These are phyloP conservation scores for Trachops cirrhosus DNA, from an alignment of 2,797 vertebrate genomes.

Conservation along the genomic window DNA sequence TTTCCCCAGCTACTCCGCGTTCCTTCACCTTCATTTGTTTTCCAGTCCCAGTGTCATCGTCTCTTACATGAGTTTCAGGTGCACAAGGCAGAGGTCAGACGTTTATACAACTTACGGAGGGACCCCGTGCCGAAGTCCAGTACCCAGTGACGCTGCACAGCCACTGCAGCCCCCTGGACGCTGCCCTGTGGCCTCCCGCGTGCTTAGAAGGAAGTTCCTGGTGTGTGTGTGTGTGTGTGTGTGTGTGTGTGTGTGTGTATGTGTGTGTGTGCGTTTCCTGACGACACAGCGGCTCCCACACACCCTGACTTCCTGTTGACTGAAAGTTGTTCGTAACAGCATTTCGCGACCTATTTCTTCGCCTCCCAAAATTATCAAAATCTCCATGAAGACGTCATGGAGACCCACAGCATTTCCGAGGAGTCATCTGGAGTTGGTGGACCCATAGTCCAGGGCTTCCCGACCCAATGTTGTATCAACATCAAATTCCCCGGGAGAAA, in stretches of 20 bases:
- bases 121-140: neutral
- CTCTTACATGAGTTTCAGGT: no score
- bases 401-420: neutral
- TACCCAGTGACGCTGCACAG: neutral
- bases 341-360: neutral
- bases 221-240: neutral
- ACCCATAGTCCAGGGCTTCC: neutral
- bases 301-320: neutral
- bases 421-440: neutral
- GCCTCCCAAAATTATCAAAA: neutral
- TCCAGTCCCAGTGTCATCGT: rapidly evolving
- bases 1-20: neutral
- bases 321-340: neutral
- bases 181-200: no score
- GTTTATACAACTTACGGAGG: neutral
- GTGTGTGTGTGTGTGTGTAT: neutral
- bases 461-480: neutral
- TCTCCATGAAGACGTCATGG: neutral
- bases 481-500: conserved; percentile 14
- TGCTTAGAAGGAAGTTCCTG: neutral
- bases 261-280: neutral
- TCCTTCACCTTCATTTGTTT: neutral
- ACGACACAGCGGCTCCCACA: neutral
- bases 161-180: rapidly evolving
- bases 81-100: neutral